Evolutionary conservation across 2,113 vertebrate genomes (phyloP), one percentile per base, ranked within the genome.

Genomic region (Poeciliopsis prolifica): DNA sequence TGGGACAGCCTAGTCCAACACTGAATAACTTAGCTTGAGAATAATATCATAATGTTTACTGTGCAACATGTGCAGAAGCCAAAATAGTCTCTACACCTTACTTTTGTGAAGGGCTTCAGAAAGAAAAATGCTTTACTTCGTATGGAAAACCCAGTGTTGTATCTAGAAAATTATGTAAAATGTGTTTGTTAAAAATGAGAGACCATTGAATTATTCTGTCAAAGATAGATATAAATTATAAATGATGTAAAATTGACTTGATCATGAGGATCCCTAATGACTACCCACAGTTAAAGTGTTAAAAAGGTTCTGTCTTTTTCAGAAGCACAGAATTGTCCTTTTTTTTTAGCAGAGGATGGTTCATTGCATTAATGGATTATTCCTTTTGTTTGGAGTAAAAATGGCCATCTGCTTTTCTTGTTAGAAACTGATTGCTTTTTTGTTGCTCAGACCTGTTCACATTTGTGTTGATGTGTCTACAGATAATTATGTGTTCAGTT

Each of bases 361-460:
- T 84, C 68, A 76, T 81, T 82, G 70, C 78, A 66, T 30, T 79
- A 91, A 82, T 87, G 83, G 79, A 65, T 72, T 83, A 79, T 71
- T 78, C 79, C 82, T 74, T 81, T 88, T 87, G 63, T 79, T 70
- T 84, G 82, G 84, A 86, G 91, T 74, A 62, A 66, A 75, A 29
- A 75, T 65, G 76, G 76, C 88, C 88, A 89, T 92, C 80, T 76
- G 44, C 77, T 26, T 67, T 85, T 75, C 29, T 65, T 85, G 82
- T 5, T 72, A 80, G 61, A 78, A 63, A 61, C 30, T 51, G 67
- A 68, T 62, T 76, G 60, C 58, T 75, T 70, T 69, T 62, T 77
- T 35, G 17, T 33, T 72, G 30, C 12, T 80, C 2, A 70, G 35
- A 63, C 42, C 61, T 8, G 64, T 42, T 30, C 28, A 72, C 31